Percentiles rank a stretch among this genome's conserved stretches.
Evolutionary conservation across 2,888 invertebrate genomes (phyloP).

Genomic region (Sminthurinus aureus): DNA sequence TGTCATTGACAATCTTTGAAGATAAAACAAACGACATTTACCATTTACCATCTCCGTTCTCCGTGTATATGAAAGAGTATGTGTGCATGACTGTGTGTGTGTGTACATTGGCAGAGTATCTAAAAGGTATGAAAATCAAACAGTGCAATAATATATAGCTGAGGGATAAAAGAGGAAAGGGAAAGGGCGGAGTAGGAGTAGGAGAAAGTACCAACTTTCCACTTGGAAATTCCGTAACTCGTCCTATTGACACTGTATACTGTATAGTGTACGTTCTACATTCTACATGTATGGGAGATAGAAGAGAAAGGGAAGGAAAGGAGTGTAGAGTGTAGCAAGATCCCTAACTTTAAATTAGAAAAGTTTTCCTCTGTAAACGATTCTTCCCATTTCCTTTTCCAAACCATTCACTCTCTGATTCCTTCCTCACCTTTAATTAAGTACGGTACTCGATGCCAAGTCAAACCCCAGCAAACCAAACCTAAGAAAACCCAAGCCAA

Average conservation of each 20-base stretch:
- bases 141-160: too few species aligned
- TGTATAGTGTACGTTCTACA: background rate
- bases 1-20: background rate
- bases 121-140: too few species aligned
- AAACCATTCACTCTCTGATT: conserved; percentile 40
- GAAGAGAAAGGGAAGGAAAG: background rate
- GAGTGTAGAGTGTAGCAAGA: background rate
- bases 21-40: background rate
- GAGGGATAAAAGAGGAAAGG: too few species aligned
- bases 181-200: background rate
- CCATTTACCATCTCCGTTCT: too few species aligned
- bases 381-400: conserved; percentile 32
- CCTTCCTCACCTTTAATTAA: conserved; percentile 39
- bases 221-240: background rate
- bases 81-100: too few species aligned
- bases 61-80: background rate
- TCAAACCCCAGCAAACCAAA: background rate
- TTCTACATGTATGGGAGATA: background rate
- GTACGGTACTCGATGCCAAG: conserved; percentile 13
- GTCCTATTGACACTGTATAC: background rate
- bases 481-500: background rate
- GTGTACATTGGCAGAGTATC: too few species aligned
- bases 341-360: conserved; percentile 36
- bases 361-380: conserved; percentile 38
- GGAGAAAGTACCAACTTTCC: background rate